Conservation (phyloP, 2,797 vertebrate species). For the Galagoides demidoff region DNA sequence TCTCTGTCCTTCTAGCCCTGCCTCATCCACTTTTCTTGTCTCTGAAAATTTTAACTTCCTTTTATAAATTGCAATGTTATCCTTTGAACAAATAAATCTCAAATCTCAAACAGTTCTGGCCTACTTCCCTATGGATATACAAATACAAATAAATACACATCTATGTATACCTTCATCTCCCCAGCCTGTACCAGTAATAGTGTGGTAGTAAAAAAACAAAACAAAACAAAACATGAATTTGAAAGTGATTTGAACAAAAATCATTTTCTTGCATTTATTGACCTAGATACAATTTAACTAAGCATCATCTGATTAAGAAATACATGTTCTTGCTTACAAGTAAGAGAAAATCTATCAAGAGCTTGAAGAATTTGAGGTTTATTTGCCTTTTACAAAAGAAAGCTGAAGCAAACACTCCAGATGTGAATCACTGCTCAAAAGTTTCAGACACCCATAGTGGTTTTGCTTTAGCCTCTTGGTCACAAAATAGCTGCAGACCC, state of each 20-base stretch:
- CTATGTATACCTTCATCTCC: neutral
- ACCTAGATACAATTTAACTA: neutral
- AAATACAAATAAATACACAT: neutral
- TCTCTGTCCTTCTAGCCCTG: neutral
- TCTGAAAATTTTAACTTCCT: neutral
- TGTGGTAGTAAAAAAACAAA: neutral
- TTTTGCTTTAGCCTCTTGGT: neutral
- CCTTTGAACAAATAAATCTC: neutral
- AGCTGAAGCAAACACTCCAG: neutral
- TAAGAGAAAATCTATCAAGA: neutral
- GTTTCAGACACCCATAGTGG: neutral
- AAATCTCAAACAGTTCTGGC: constrained; percentile 8
- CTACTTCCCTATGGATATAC: neutral
- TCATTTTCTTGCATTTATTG: neutral
- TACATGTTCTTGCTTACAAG: neutral
- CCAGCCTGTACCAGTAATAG: neutral
- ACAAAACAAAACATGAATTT: neutral
- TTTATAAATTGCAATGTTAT: neutral
- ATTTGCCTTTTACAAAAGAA: neutral
- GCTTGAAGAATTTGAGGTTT: neutral
- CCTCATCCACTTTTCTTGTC: neutral
- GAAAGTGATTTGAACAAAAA: neutral
- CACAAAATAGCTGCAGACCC: neutral
- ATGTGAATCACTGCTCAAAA: neutral
- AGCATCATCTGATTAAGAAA: neutral